Evolutionary conservation across 2,797 vertebrate genomes (phyloP).

Genomic region (Enteromius viviparus): DNA sequence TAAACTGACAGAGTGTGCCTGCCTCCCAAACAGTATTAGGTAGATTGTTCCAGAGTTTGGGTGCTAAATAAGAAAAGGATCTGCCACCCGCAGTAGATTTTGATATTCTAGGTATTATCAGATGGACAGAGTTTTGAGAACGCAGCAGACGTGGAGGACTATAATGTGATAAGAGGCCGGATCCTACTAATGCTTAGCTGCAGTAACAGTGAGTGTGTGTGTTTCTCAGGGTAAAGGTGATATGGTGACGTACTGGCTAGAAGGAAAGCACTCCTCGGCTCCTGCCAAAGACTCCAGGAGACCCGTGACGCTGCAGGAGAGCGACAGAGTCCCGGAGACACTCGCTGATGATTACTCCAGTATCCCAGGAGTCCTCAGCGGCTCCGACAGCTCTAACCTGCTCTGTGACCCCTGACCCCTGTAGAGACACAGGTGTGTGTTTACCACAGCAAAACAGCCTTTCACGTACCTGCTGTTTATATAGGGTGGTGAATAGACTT

Average conservation of each 20-base stretch:
- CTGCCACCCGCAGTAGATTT: too few relatives aligned
- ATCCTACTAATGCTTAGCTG: neutral
- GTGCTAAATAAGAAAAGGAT: too few relatives aligned
- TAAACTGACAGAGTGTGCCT: too few relatives aligned
- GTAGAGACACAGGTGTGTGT: neutral
- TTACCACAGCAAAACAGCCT: neutral
- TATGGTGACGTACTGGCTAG: conserved; percentile 86
- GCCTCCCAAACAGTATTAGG: too few relatives aligned
- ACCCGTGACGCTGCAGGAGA: conserved; percentile 48
- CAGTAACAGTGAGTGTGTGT: too few relatives aligned
- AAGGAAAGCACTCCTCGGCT: conserved; percentile 74
- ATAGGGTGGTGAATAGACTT: neutral
- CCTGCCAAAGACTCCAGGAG: conserved; percentile 57
- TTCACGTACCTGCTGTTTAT: neutral
- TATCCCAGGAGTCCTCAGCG: conserved; percentile 73
- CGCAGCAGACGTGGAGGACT: too few relatives aligned
- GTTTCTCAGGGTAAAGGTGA: conserved; percentile 82
- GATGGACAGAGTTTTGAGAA: too few relatives aligned
- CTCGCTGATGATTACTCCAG: conserved; percentile 63
- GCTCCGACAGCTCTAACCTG: conserved; percentile 46
- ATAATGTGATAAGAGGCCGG: too few relatives aligned
- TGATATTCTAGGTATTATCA: too few relatives aligned
- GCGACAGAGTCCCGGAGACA: conserved; percentile 56
- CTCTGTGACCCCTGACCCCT: conserved; percentile 44
- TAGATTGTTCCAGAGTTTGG: too few relatives aligned